Conservation (phyloP, 2,113 vertebrate species). For the Tachysurus fulvidraco region DNA sequence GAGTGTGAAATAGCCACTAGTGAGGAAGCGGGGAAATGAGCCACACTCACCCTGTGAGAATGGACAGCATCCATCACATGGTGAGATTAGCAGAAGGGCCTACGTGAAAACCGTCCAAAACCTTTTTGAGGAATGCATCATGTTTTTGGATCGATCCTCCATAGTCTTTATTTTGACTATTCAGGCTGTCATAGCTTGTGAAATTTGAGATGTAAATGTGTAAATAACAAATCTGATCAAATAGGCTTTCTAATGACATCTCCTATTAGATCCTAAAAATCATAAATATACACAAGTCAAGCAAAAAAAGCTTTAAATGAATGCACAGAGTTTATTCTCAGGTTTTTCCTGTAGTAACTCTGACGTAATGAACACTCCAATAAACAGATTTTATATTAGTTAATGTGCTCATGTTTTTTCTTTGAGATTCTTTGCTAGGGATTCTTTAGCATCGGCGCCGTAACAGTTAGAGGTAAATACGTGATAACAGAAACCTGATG, state of each 20-base stretch:
- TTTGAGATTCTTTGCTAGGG: too few species aligned
- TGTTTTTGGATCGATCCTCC: background rate
- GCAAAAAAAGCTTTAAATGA: background rate
- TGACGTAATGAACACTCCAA: too few species aligned
- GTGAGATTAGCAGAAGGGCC: conserved; percentile 24
- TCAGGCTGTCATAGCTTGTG: background rate
- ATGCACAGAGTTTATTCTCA: background rate
- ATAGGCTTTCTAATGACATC: background rate
- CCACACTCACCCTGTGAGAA: conserved; percentile 20
- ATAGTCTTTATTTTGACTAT: background rate
- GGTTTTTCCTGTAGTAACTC: background rate
- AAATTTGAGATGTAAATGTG: background rate
- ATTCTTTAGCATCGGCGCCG: too few species aligned
- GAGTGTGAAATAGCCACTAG: conserved; percentile 46
- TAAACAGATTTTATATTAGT: background rate
- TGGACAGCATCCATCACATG: conserved; percentile 36
- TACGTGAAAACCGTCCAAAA: background rate
- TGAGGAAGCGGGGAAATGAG: background rate
- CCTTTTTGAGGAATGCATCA: background rate
- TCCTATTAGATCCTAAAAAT: background rate
- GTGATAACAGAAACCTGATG: too few species aligned
- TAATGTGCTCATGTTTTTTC: background rate
- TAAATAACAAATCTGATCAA: background rate
- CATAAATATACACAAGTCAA: background rate
- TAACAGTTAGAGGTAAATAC: too few species aligned